These are phyloP conservation scores for Cephalopterus ornatus DNA, from an alignment of 2,113 vertebrate species.

Conservation along the genomic window DNA sequence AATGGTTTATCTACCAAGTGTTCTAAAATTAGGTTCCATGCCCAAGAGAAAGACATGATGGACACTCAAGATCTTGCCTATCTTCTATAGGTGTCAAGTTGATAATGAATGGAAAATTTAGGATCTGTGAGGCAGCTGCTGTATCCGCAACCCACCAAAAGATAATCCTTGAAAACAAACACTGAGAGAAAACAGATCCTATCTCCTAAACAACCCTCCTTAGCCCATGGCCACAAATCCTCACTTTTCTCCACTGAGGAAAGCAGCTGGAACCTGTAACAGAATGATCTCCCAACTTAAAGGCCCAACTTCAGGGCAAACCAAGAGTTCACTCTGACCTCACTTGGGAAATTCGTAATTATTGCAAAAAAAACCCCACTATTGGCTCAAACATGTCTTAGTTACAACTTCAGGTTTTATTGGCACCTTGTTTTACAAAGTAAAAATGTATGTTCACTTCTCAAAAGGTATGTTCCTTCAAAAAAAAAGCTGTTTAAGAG, in stretches of 20 bases:
- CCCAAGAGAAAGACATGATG: background rate
- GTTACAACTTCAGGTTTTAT: background rate
- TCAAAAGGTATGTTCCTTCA: background rate
- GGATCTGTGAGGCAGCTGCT: background rate
- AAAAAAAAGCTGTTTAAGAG: background rate
- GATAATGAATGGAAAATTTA: slow-evolving; percentile 62
- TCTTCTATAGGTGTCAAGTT: slow-evolving; percentile 31
- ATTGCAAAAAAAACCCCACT: background rate
- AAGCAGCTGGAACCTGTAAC: background rate
- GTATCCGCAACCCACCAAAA: background rate
- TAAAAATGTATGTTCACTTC: background rate
- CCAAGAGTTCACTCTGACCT: background rate
- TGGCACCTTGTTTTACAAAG: background rate
- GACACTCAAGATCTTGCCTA: background rate
- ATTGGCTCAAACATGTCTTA: fast-evolving
- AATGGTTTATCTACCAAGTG: background rate
- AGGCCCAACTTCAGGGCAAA: background rate
- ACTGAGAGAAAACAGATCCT: slow-evolving; percentile 41
- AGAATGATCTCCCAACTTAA: background rate
- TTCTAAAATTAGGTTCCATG: slow-evolving; percentile 23
- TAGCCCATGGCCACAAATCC: background rate
- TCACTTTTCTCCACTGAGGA: background rate
- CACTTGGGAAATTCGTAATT: background rate
- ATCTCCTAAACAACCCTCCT: slow-evolving; percentile 10
- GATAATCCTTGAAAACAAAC: slow-evolving; percentile 44